phyloP scores from a whole-genome alignment of 2,113 vertebrate genomes.

The chimpanzee (Pan troglodytes) region NHGRI_mPanTro3-v2.1_pri NC_072403.2:100931501-100932000 shows the following conservation, averaged over 20 bases:
- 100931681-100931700: slow-evolving; percentile 69
- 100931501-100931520: background rate
- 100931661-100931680: slow-evolving; percentile 73
- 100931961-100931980: slow-evolving; percentile 68
- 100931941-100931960: slow-evolving; percentile 81
- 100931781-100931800: slow-evolving; percentile 68
- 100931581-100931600: background rate
- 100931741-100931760: slow-evolving; percentile 52
- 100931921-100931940: slow-evolving; percentile 88
- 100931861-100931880: slow-evolving; percentile 85
- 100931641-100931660: slow-evolving; percentile 74
- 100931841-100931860: slow-evolving; percentile 87
- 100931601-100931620: slow-evolving; percentile 83
- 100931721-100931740: slow-evolving; percentile 78
- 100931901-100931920: slow-evolving; percentile 81
- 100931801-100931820: slow-evolving; percentile 81
- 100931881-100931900: slow-evolving; percentile 89
- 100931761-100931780: slow-evolving; percentile 64
- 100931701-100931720: slow-evolving; percentile 41
- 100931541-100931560: background rate
- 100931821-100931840: slow-evolving; percentile 87
- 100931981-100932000: slow-evolving; percentile 70
- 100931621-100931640: slow-evolving; percentile 76
- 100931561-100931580: background rate
- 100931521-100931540: background rate